Evolutionary conservation across 2,797 vertebrate genomes (phyloP), one percentile per base, ranked within the genome.

Genomic region (Uromys caudimaculatus): DNA sequence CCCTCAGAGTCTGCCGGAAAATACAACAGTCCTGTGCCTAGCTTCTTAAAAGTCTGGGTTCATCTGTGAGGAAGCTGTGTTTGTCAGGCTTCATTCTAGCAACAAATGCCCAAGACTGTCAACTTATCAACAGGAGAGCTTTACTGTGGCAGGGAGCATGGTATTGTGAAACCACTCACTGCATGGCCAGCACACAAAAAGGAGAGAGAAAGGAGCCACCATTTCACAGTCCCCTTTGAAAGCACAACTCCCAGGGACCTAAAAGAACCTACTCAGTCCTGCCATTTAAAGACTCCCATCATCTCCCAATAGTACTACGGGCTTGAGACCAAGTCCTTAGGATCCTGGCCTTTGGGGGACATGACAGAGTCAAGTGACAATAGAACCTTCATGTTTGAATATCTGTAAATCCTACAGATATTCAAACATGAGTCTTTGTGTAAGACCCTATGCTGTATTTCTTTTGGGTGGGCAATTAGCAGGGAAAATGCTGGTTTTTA

Each of bases 391-490:
- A 64, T n/a, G n/a, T n/a, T n/a, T n/a, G n/a, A n/a, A n/a, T n/a
- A n/a, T n/a, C n/a, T 19, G 9, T 27, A 2, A 3, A 24, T 62
- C n/a, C 64, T 7, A 1, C 1, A 76, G 50, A 9, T 2, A 44
- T 11, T 23, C 19, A 21, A 0, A 0, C 2, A 1, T 27, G 24
- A 7, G 4, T 64, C 35, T 58, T 44, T 54, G 38, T 64, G 21
- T 21, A 67, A n/a, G 17, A 1, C 2, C 41, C 54, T 21, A 8
- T 35, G 16, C 47, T 89, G 29, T 47, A 1, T 67, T 75, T n/a
- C 60, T 77, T 41, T 75, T 41, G 14, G 41, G 10, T 14, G 41
- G 47, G 44, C 14, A 54, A 1, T 8, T 1, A 79, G 60, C 17
- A 75, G 56, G 0, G 17, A 14, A 47, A 88, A 38, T 27, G 38